These are phyloP conservation scores for Delia radicum DNA, from an alignment of 1,140 invertebrate genomes.

Conservation along the genomic window DNA sequence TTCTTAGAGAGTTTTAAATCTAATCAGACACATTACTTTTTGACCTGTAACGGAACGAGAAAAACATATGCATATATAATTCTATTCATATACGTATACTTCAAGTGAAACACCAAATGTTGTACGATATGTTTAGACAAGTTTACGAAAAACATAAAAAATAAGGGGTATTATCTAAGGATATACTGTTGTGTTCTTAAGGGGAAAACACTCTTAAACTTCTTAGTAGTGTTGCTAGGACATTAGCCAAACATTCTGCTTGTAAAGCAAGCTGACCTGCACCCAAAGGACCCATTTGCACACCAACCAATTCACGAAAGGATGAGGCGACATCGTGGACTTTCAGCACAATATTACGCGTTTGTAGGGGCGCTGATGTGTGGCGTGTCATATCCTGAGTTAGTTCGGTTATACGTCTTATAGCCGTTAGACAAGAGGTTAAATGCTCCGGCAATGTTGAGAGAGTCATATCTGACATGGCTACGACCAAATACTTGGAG, in stretches of 20 bases:
- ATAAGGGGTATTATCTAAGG: neutral
- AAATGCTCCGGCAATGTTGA: conserved; percentile 65
- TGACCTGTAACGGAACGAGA: conserved; percentile 1
- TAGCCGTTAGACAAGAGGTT: conserved; percentile 68
- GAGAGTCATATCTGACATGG: conserved; percentile 65
- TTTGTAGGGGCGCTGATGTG: conserved; percentile 74
- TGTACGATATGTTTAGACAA: neutral
- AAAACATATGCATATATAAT: neutral
- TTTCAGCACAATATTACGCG: conserved; percentile 75
- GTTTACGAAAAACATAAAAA: neutral
- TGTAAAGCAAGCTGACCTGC: conserved; percentile 68
- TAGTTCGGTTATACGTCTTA: conserved; percentile 68
- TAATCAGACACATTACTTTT: neutral
- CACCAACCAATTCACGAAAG: conserved; percentile 68
- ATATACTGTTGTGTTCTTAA: conserved; percentile 43
- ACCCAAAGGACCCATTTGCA: conserved; percentile 60
- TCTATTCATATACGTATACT: neutral
- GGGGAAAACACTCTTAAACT: conserved; percentile 80
- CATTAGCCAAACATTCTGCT: conserved; percentile 77
- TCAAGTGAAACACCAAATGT: neutral
- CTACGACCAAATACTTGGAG: conserved; percentile 79
- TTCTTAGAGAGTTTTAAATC: neutral
- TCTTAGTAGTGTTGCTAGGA: conserved; percentile 76
- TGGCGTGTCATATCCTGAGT: conserved; percentile 72
- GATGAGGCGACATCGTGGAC: conserved; percentile 78